Evolutionary conservation across 2,888 invertebrate genomes (phyloP).

Genomic region (Patella pellucida): DNA sequence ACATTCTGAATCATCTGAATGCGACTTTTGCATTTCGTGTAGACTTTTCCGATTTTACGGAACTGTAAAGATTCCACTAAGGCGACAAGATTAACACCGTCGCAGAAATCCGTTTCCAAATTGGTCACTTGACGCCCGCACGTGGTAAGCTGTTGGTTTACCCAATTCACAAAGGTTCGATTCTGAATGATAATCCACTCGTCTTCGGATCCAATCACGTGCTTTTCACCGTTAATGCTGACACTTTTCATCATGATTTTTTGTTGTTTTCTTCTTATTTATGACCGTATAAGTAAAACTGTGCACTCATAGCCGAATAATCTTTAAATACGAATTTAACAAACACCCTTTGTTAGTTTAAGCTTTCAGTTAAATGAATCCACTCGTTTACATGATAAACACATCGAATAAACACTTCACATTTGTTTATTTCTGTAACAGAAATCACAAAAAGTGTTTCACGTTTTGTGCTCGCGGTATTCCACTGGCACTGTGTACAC

Average conservation of each 20-base stretch:
- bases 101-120: slow-evolving; percentile 88
- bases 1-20: slow-evolving; percentile 98
- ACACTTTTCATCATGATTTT: not conserved
- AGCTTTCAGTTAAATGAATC: not conserved
- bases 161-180: slow-evolving; percentile 94
- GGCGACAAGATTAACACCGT: slow-evolving; percentile 91
- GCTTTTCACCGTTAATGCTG: not conserved
- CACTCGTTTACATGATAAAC: not conserved
- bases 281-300: no score
- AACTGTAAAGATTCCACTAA: slow-evolving; percentile 92
- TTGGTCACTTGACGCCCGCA: slow-evolving; percentile 79
- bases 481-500: no score
- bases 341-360: not conserved
- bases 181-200: slow-evolving; percentile 80
- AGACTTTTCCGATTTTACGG: slow-evolving; percentile 73
- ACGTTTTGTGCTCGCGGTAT: no score
- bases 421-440: not conserved
- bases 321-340: not conserved
- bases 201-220: slow-evolving; percentile 29
- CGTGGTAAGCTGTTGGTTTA: slow-evolving; percentile 81
- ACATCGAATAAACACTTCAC: not conserved
- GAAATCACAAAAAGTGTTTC: no score
- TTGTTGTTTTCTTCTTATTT: no score
- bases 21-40: slow-evolving; percentile 88
- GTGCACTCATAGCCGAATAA: not conserved